Evolutionary conservation across 2,113 vertebrate genomes (phyloP), one percentile per base, ranked within the genome.

Genomic region (Aspiorhynchus laticeps): DNA sequence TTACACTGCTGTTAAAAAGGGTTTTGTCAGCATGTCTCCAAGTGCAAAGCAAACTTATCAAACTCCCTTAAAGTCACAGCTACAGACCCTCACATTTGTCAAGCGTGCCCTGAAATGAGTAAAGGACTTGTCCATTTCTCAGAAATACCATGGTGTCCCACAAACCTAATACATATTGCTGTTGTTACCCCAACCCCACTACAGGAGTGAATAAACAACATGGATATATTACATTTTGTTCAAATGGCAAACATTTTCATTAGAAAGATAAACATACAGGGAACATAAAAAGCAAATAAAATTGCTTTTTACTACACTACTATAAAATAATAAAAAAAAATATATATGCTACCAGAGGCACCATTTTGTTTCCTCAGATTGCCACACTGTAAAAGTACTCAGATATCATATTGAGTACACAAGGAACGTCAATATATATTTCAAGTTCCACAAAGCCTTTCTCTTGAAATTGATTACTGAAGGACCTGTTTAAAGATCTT

Each of bases 1-100:
- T 93, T 93, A 93, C 90, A 83, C 88, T 85, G 71, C 90, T 89
- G 87, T 92, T 88, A 36, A 88, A 90, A 92, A 94, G 91, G 91
- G 84, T 92, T 92, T 88, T 94, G 93, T 95, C 94, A 92, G 91
- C 86, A 88, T 93, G 90, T 92, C 90, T 93, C 89, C 90, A 90
- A 85, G 21, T 90, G 90, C 91, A 93, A 90, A 84, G 88, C 82
- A 92, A 92, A 93, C 93, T 91, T 93, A 89, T 91, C 89, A 91
- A 92, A 94, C 92, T 93, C 91, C 90, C 87, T 92, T 71, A 38
- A 91, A 93, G 93, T 91, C 92, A 93, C 91, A 63, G 67, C 38
- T 9, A 80, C 74, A 41, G 41, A 43, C 7, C 33, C 53, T 41
- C 51, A 19, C 24, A 43, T 81, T 65, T 81, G 24, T 33, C 33